Evolutionary conservation across 2,113 vertebrate genomes (phyloP), one percentile per base, ranked within the genome.

Genomic region (Ariopsis seemanni): DNA sequence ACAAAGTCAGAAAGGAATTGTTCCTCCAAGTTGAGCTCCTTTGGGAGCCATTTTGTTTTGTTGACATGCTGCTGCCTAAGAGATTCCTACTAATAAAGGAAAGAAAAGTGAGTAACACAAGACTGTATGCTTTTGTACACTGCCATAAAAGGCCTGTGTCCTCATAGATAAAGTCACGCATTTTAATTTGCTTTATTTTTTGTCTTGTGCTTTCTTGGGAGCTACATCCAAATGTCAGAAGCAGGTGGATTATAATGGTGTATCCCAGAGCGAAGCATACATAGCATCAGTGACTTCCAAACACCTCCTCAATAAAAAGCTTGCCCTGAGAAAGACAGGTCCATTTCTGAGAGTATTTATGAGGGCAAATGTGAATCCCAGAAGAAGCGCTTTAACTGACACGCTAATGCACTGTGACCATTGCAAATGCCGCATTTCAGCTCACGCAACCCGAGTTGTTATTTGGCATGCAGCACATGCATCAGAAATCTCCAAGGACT

Each of bases 371-470:
- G 88, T 92, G 90, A 91, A 92, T 91, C 90, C 92, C 90, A 71
- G 71, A 93, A 48, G 90, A 85, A 55, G 87, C 88, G 90, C 93
- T 92, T 93, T 94, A 94, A 94, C 92, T 92, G 90, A 94, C 94
- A 92, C 91, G 90, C 92, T 95, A 95, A 95, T 95, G 93, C 92
- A 89, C 91, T 93, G 92, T 92, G 93, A 93, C 94, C 92, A 83
- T 42, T 25, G 63, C 87, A 90, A 86, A 87, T 75, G 84, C 78
- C 30, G 17, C 60, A 87, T 75, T 60, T 89, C 57, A 20, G 74
- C 72, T 20, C 67, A 60, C 25, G 27, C 55, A 60, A 48, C 27
- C 27, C 11, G 2, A 90, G 90, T 90, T 92, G 92, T 92, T 92
- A 92, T 93, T 94, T 91, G 72, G 89, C 88, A 90, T 91, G 90